Base-by-base conservation (phyloP, 2,888 invertebrate genomes). In the Invenusta paracnida region DNA sequence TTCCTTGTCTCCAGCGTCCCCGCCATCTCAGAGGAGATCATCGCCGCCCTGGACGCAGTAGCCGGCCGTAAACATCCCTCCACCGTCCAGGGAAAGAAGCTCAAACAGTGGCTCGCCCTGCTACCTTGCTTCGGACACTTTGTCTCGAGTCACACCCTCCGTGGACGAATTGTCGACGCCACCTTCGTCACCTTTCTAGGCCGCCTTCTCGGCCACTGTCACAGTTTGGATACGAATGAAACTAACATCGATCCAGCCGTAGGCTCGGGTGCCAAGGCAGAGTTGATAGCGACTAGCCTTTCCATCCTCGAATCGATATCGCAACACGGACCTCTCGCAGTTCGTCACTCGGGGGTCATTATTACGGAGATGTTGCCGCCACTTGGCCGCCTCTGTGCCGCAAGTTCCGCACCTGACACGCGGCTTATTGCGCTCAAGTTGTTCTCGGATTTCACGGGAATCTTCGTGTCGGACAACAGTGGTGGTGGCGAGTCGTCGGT, bases 11-110 rank as follows among this genome's bases (percentile, higher is more conserved):
- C 5, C 30, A 2, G 0, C 31, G 84, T 87, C 23, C 67, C 67
- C 29, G 73, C 84, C 27, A 30, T 88, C 87, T 23, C 88, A 90
- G 91, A 88, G 87, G 90, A 90, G 67, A 89, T 91, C 28, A 87
- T 91, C 84, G 85, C 88, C 1, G 87, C 90, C 0, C 88, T 91
- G 73, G 90, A 91, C 83, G 89, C 89, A 1, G 90, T 91, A 0
- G 88, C 89, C 25, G 91, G 91, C 1, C 87, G 91, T n/a, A 91
- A 91, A 87, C 91, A 91, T 88, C 90, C 91, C 1, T 91, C 90
- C 73, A 89, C 90, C 0, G 89, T 89, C 11, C 91, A 91, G 85
- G 89, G 89, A 23, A 90, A 90, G 87, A 91, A 90, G 86, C 88
- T 91, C 23, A 90, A 90, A 87, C 88, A 87, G 11, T 87, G 89